Base-by-base conservation (phyloP, 2,888 invertebrate species). In the Ommatoiulus sabulosus region DNA sequence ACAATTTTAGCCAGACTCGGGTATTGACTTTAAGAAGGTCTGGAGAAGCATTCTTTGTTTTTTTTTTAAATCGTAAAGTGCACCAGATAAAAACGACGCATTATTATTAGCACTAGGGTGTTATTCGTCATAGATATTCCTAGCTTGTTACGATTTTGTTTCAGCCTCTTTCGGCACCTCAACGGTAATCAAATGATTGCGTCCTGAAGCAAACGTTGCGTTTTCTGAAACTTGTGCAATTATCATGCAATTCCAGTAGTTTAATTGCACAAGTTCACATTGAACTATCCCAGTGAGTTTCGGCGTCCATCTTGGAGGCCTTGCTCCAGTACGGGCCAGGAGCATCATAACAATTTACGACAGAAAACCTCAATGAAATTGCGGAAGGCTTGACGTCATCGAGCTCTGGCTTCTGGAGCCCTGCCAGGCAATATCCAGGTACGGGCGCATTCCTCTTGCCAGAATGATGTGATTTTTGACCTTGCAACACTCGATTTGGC, bases 401-500 rank as follows among this genome's bases (percentile, higher is more conserved):
- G 80, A 80, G 80, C 15, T 80, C 80, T 80, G 3, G 80, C 35
- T 80, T 80, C 80, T 80, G 80, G 80, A 35, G 35, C 3, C 35
- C 4, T 80, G 80, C 80, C 80, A 80, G 80, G 10, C 35, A 3
- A 8, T 12, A 2, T 35, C 80, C 80, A 80, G 80, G 80, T 80
- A 80, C 35, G 80, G 35, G 80, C 80, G 35, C 80, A 80, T 80
- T 80, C 80, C 80, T 80, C 35, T 80, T 4, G 15, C 43, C 80
- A 80, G 35, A 80, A 35, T 80, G 80, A 80, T 80, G 80, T 80
- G 80, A 80, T 80, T 80, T 10, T 80, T 80, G 35, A 80, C 80
- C 80, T 80, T 80, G 80, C 80, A 80, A 24, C 35, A 35, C 80
- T 80, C 80, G 80, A 35, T 80, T 80, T 80, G 80, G 80, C 80